Evolutionary conservation across 2,888 invertebrate species (phyloP), one percentile per base, ranked within the genome.

Genomic region (Drosophila phalerata): DNA sequence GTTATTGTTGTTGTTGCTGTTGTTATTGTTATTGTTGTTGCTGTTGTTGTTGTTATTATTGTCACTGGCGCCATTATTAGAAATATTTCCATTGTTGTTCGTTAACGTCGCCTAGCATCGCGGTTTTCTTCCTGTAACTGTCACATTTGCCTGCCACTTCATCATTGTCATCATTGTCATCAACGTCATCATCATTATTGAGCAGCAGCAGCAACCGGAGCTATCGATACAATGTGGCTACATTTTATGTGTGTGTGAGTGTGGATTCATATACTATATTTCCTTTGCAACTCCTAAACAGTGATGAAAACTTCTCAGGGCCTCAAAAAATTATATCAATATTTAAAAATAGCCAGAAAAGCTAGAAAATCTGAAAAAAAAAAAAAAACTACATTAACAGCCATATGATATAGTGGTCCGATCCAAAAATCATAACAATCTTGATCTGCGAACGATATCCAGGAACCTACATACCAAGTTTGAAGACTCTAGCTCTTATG

Each of bases 121-220:
- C 77, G 69, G 42, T 65, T 69, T 76, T 84, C 73, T 74, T 81
- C 66, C 72, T 81, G 63, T 69, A 69, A 73, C 86, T 81, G 85
- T 81, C 85, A 86, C 86, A 84, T 76, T 75, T 70, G 72, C 83
- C 71, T 63, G 77, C 74, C 82, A 84, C 81, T 79, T 84, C 74
- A 79, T 81, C 82, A 79, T 30, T 30, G 28, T 83, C 64, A n/a
- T n/a, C n/a, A n/a, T n/a, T n/a, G 62, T 75, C 78, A 74, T 42
- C 77, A 66, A 55, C 60, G 57, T 19, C 49, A 30, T 51, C 60
- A 55, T 51, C 53, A 56, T 60, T 19, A 42, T 32, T 11, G 19
- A 37, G 51, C 38, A 57, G 55, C 37, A 40, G 38, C 49, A 32
- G 22, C 43, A 56, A n/a, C 38, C 45, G 53, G 53, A 47, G 75